Evolutionary conservation across 2,888 invertebrate species (phyloP), one percentile per base, ranked within the genome.

Genomic region (Microdon myrmicae): DNA sequence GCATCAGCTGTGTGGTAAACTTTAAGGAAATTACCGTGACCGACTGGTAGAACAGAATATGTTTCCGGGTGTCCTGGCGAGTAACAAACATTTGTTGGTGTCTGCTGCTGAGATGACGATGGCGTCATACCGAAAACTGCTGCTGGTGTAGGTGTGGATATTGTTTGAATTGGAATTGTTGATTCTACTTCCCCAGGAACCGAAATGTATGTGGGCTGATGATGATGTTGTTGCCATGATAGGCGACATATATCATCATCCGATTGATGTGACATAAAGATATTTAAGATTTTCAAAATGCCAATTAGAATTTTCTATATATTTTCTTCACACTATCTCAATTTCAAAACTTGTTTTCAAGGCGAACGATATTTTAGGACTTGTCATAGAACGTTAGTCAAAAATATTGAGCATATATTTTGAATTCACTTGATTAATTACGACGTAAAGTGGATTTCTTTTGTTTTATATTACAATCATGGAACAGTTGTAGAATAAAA

Each of bases 11-110:
- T 76, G 60, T 77, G 79, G 60, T 79, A 79, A 1, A 79, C 76
- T 68, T 79, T 79, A 1, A 79, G 68, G 47, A 79, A 79, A 44
- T 79, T 79, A 0, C 79, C 79, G 58, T 75, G 76, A 1, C 79
- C 79, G 1, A 79, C 77, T 1, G 79, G 75, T 37, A 79, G 67
- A 20, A 79, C 79, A 0, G 79, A 78, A 47, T 77, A 79, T 4
- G 77, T 74, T 68, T 78, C 79, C 16, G 77, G 72, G 43, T 72
- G 74, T 0, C 69, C 72, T 3, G 68, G 34, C 3, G 69, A 44
- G 23, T 60, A 60, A 12, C 48, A 60, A 20, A 59, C 20, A 39
- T 59, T 66, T 22, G 53, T 32, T 5, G 53, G 58, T 12, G 39
- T 39, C 8, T 43, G 34, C 20, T 51, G 41, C 12, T 38, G 34